A percentile compares a stretch with the other conserved stretches of the same genome.
phyloP scores from a whole-genome alignment of 2,113 vertebrate species.

The Tretioscincus oriximinensis region DNA sequence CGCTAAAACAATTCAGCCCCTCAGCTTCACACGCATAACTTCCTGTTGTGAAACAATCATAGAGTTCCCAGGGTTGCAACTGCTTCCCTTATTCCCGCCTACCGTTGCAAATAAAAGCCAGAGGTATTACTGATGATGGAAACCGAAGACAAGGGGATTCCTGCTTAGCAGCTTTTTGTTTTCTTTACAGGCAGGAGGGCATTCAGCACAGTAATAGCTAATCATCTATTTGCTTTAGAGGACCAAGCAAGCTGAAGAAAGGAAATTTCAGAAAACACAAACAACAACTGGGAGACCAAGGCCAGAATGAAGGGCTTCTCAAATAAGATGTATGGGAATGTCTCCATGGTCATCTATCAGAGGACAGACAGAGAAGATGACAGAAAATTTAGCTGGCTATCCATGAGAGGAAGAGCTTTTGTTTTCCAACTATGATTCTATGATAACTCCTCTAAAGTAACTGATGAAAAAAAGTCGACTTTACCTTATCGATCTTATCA shows the following conservation, averaged over 20 bases:
- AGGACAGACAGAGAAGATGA: background rate
- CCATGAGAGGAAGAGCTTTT: background rate
- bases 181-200: background rate
- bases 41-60: constrained; percentile 68
- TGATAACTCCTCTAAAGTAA: constrained; percentile 18
- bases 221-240: background rate
- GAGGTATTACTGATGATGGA: constrained; percentile 3
- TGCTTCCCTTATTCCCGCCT: constrained; percentile 18
- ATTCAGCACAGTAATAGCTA: background rate
- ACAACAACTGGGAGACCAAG: too few relatives aligned
- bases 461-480: constrained; percentile 25
- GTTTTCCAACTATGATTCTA: too few relatives aligned
- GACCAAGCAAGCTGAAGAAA: background rate
- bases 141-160: background rate
- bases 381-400: background rate
- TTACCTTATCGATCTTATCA: constrained; percentile 97
- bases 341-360: background rate
- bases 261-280: background rate
- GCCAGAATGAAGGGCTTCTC: background rate
- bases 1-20: constrained; percentile 72
- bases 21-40: constrained; percentile 67
- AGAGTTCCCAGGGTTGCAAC: constrained; percentile 41
- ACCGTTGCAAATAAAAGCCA: constrained; percentile 35
- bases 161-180: background rate
- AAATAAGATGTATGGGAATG: background rate